phyloP scores from a whole-genome alignment of 2,113 vertebrate genomes.

The Phrynocephalus versicolor region DNA sequence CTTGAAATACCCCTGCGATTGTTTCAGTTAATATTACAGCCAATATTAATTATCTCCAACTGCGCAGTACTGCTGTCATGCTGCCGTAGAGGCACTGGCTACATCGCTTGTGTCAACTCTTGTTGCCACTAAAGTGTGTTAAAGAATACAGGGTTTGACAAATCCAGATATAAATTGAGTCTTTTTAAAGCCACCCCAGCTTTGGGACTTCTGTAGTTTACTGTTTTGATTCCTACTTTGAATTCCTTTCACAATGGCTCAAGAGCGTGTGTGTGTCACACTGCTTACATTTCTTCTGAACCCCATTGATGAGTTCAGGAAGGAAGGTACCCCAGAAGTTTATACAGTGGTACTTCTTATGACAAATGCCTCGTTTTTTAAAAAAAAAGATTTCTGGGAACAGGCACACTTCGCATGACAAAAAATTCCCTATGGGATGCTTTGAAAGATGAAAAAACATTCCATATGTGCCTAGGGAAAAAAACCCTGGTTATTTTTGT shows the following conservation, averaged over 20 bases:
- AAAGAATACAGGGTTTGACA: conserved; percentile 28
- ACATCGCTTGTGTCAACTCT: not conserved
- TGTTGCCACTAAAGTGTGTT: not conserved
- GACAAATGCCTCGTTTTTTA: no score
- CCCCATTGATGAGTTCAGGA: not conserved
- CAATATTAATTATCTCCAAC: conserved; percentile 53
- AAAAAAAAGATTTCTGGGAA: no score
- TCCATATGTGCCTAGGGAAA: no score
- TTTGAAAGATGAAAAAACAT: no score
- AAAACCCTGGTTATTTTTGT: no score
- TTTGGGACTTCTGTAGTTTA: not conserved
- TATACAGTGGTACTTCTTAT: not conserved
- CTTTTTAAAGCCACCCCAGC: not conserved
- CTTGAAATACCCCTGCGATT: conserved; percentile 33
- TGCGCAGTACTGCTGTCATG: conserved; percentile 34
- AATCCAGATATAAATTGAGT: conserved; percentile 6
- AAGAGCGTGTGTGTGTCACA: no score
- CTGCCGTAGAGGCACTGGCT: conserved; percentile 39
- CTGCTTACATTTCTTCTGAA: not conserved
- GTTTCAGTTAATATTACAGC: conserved; percentile 53
- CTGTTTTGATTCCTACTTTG: not conserved
- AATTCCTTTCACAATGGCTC: not conserved
- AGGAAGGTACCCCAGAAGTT: not conserved
- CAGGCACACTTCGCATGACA: no score
- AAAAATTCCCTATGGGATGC: no score